Evolutionary conservation across 2,113 vertebrate genomes (phyloP), one percentile per base, ranked within the genome.

Genomic region (Barnardius zonarius): DNA sequence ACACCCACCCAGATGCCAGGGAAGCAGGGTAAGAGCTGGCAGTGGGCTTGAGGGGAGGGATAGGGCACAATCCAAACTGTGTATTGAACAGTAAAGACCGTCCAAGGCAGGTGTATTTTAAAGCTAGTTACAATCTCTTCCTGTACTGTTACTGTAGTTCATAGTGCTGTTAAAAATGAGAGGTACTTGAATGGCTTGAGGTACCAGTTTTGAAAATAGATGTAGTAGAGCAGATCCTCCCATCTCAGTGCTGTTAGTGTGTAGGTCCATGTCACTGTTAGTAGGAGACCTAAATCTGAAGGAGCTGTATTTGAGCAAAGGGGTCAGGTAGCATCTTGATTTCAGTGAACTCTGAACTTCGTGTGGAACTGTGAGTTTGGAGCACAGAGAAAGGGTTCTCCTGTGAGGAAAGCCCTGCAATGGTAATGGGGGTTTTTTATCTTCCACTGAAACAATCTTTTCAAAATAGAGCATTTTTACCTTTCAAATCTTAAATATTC

Each of bases 21-120:
- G 96, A 95, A 76, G 74, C 93, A 91, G 96, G 96, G 96, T 97
- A 96, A 96, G 96, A 96, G 96, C 96, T 94, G 95, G 93, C 96
- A 94, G 96, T 80, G 92, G 96, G 96, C 81, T 77, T 62, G 86
- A 96, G 95, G 96, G 96, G 96, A 87, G 96, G 96, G 96, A 18
- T 74, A 96, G 77, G 70, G 86, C 96, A 94, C 92, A 35, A 90
- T 86, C 74, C 88, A 85, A 48, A 39, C 8, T 62, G 62, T 48
- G 0, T 66, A n/a, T 88, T 24, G 27, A 81, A 51, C 52, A 79
- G 79, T 54, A 23, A 80, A 72, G 88, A 44, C 18, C 39, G 9
- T 24, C 69, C 49, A 23, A 75, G 84, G 74, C 78, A 73, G 90
- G 39, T 44, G 55, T 43, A 31, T 84, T 73, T 94, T 54, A 76